Evolutionary conservation across 1,140 invertebrate species (phyloP), one percentile per base, ranked within the genome.

Genomic region (Nasonia longicornis): DNA sequence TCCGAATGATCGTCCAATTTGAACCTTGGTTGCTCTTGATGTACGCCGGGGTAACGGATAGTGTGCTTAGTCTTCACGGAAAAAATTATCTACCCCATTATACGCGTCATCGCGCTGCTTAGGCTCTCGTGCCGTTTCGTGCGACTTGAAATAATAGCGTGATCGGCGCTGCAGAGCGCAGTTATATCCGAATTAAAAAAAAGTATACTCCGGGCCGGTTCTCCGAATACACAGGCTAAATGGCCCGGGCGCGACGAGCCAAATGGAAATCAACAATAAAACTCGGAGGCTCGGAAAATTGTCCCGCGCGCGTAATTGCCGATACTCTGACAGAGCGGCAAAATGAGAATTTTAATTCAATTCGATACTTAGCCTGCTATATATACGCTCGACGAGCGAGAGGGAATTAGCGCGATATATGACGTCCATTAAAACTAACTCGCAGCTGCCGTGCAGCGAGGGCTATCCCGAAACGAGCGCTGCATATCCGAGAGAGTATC

Each of bases 311-410:
- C 2, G 10, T 75, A 75, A 75, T 75, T 75, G 73, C 26, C 72
- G 12, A 58, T 48, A 63, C 73, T 38, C 58, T 63, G 73, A 75
- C 73, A 31, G 35, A 14, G 45, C 22, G 10, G 48, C 63, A 64
- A 45, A 77, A 77, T 77, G 64, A 52, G 48, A 70, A 58, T 71
- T 79, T 77, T 77, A 77, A 77, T 77, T 79, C 77, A 63, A 79
- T 71, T 66, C 42, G 31, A 77, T 77, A 77, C 64, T 77, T 69
- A 63, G 76, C 76, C 64, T 10, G 38, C 38, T 42, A 42, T 11
- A 42, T 42, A 42, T 42, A 8, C 38, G 7, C 38, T 42, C 38
- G 7, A n/a, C 10, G 58, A 11, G 75, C 14, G 22, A 69, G 6
- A 42, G 74, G 29, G 22, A 79, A 79, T 79, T 70, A 79, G 45